Percentiles rank a stretch among this genome's conserved stretches.
These are phyloP conservation scores for Gandaritis pyraliata DNA, from an alignment of 2,888 invertebrate genomes.

Conservation along the genomic window DNA sequence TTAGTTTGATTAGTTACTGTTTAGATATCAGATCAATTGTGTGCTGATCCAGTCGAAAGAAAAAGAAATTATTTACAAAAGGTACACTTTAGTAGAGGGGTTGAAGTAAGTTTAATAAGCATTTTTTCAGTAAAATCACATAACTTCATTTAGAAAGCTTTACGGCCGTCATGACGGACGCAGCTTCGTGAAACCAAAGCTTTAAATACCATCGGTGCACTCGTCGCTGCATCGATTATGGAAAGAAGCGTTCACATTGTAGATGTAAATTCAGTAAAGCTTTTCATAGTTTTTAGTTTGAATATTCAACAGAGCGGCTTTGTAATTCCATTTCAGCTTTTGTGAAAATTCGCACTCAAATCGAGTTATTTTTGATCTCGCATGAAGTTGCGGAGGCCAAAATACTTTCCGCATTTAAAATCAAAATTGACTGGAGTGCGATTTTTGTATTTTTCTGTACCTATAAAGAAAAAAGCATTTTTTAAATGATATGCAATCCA, in stretches of 20 bases:
- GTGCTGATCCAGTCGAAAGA: too few relatives aligned
- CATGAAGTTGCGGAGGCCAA: background rate
- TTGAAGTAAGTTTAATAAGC: too few relatives aligned
- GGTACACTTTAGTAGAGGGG: too few relatives aligned
- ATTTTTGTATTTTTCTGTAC: too few relatives aligned
- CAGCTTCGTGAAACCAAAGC: background rate
- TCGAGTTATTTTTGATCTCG: background rate
- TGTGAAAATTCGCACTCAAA: background rate
- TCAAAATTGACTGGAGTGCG: too few relatives aligned
- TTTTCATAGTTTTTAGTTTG: slow-evolving; percentile 16
- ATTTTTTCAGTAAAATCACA: too few relatives aligned
- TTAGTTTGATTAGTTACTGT: too few relatives aligned
- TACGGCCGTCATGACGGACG: background rate
- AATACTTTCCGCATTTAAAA: background rate
- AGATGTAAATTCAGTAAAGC: slow-evolving; percentile 11
- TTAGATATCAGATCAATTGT: too few relatives aligned
- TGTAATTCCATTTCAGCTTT: background rate
- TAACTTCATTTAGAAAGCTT: background rate
- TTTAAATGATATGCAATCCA: too few relatives aligned
- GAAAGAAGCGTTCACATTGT: slow-evolving; percentile 30
- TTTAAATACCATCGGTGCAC: slow-evolving; percentile 23
- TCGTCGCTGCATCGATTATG: slow-evolving; percentile 29
- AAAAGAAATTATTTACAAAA: too few relatives aligned
- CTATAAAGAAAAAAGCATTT: too few relatives aligned
- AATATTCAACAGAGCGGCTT: slow-evolving; percentile 13